These are phyloP conservation scores for Kryptolebias marmoratus DNA, from an alignment of 2,113 vertebrate species.

Conservation along the genomic window DNA sequence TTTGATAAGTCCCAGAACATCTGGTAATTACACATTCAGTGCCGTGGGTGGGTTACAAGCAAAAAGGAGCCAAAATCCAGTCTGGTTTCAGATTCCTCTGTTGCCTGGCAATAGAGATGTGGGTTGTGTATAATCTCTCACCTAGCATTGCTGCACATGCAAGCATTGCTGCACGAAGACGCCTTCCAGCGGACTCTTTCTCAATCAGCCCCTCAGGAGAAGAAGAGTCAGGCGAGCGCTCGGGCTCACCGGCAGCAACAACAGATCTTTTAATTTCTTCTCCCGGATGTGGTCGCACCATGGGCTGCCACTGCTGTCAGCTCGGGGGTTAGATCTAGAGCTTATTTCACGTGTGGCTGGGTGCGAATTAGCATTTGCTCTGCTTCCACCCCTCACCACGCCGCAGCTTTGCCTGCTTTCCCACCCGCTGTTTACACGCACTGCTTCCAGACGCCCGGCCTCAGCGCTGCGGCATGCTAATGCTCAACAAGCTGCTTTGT, in stretches of 20 bases:
- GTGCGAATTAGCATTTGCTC: slow-evolving; percentile 80
- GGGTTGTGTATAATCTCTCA: slow-evolving; percentile 67
- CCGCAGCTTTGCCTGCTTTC: slow-evolving; percentile 25
- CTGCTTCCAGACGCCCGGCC: slow-evolving; percentile 46
- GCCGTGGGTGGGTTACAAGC: slow-evolving; percentile 60
- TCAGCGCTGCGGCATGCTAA: slow-evolving; percentile 37
- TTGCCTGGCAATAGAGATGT: slow-evolving; percentile 71
- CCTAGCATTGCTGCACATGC: slow-evolving; percentile 52
- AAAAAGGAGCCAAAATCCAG: slow-evolving; percentile 59
- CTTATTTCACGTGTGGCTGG: slow-evolving; percentile 85
- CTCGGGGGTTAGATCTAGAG: slow-evolving; percentile 72
- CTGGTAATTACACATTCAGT: slow-evolving; percentile 69
- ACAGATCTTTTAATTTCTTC: slow-evolving; percentile 75
- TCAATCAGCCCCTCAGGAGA: slow-evolving; percentile 50
- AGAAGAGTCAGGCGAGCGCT: slow-evolving; percentile 34
- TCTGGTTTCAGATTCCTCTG: slow-evolving; percentile 52
- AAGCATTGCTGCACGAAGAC: slow-evolving; percentile 37
- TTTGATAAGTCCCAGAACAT: slow-evolving; percentile 73
- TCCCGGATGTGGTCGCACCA: slow-evolving; percentile 55
- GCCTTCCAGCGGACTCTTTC: slow-evolving; percentile 41
- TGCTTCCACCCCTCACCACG: slow-evolving; percentile 57
- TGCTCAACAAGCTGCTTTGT: slow-evolving; percentile 47
- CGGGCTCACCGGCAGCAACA: slow-evolving; percentile 44
- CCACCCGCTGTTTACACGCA: slow-evolving; percentile 51
- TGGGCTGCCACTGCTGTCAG: slow-evolving; percentile 60